Percentiles rank a stretch among this genome's conserved stretches.
phyloP scores from a whole-genome alignment of 2,113 vertebrate species.

The Athene cunicularia region DNA sequence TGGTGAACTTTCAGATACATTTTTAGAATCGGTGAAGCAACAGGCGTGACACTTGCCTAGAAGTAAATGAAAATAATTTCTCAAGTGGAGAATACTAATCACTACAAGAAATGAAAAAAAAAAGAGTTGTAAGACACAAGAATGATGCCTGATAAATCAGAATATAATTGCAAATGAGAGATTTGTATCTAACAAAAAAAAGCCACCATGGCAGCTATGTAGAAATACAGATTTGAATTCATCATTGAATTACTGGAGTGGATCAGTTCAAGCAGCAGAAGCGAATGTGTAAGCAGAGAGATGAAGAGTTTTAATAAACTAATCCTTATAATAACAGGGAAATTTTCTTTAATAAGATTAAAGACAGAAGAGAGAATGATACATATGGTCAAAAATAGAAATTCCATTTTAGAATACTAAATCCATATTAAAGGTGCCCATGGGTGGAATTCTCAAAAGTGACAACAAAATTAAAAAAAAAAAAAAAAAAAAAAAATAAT shows the following conservation, averaged over 20 bases:
- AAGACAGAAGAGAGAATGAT: not conserved
- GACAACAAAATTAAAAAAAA: not conserved
- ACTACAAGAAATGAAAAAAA: not conserved
- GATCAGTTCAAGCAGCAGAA: not conserved
- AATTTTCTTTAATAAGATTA: not conserved
- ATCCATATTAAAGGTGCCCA: not conserved
- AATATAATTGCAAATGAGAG: not conserved
- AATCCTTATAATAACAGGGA: not conserved
- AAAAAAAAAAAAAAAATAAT: no score
- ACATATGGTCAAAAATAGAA: not conserved
- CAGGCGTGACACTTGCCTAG: not conserved
- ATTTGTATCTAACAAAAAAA: not conserved
- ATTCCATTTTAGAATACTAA: not conserved
- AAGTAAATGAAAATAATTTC: not conserved
- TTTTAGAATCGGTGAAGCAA: not conserved
- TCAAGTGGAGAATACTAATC: not conserved
- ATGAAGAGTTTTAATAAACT: constrained; percentile 14
- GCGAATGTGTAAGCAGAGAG: not conserved
- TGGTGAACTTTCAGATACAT: not conserved
- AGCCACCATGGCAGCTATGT: not conserved
- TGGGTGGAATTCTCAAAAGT: not conserved
- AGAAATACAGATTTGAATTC: not conserved
- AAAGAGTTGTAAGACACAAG: accelerated
- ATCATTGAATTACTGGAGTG: not conserved
- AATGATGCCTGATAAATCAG: not conserved